These are phyloP conservation scores for Sarcophaga rosellei DNA, from an alignment of 2,888 invertebrate species.

Conservation along the genomic window DNA sequence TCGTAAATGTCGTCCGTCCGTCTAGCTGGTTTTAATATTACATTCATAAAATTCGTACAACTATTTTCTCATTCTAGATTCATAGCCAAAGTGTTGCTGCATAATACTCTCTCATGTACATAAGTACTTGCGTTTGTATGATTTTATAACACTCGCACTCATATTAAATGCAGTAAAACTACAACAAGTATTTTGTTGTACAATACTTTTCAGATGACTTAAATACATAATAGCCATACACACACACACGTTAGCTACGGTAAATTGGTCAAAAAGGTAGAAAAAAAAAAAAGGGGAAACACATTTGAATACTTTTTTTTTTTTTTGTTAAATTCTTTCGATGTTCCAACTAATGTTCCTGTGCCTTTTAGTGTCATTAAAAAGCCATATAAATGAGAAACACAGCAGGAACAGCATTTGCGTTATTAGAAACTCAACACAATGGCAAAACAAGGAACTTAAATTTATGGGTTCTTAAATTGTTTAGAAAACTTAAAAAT, in stretches of 20 bases:
- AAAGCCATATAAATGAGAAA: conserved; percentile 34
- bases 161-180: not conserved
- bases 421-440: conserved; percentile 20
- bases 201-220: not conserved
- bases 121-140: not conserved
- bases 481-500: conserved; percentile 35
- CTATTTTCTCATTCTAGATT: not conserved
- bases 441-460: not conserved
- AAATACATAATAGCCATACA: not conserved
- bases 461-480: conserved; percentile 51
- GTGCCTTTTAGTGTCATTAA: conserved; percentile 45
- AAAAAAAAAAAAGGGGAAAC: conserved; percentile 18
- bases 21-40: conserved; percentile 34
- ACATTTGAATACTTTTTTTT: conserved; percentile 38
- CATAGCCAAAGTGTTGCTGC: not conserved
- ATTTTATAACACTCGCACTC: not conserved
- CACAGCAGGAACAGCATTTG: conserved; percentile 52
- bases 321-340: conserved; percentile 16
- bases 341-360: not conserved
- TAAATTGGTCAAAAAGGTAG: not conserved
- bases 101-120: no score
- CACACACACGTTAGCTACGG: no score
- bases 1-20: conserved; percentile 49
- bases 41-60: conserved; percentile 22
- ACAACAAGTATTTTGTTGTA: conserved; percentile 10